Evolutionary conservation across 2,797 vertebrate species (phyloP).

Genomic region (Mycteria americana): DNA sequence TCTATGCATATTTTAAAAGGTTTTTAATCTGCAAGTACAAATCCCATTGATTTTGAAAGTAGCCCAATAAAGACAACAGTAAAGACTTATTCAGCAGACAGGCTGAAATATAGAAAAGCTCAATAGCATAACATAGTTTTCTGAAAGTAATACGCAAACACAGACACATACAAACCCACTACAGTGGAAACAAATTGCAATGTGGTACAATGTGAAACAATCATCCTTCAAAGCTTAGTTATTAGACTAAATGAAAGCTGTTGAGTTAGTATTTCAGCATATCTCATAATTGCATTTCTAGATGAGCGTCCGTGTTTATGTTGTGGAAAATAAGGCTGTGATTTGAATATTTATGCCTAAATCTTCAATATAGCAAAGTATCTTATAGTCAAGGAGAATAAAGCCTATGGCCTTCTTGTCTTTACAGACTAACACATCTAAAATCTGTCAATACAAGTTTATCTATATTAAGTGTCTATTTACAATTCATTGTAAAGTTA

Average conservation of each 20-base stretch:
- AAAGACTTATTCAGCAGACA: background rate
- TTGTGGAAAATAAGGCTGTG: background rate
- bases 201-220: background rate
- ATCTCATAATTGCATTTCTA: background rate
- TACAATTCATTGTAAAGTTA: background rate
- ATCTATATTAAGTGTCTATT: background rate
- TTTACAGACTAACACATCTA: background rate
- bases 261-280: background rate
- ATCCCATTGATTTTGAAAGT: conserved; percentile 50
- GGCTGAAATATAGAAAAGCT: background rate
- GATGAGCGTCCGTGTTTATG: background rate
- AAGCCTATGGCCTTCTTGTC: background rate
- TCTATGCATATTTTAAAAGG: conserved; percentile 44
- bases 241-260: background rate
- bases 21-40: conserved; percentile 62
- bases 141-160: background rate
- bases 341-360: background rate
- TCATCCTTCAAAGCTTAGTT: background rate
- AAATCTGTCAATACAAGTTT: background rate
- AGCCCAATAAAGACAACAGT: background rate
- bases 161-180: background rate
- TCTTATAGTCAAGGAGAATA: background rate
- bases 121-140: background rate
- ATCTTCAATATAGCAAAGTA: background rate
- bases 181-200: background rate